These are phyloP conservation scores for Melanaphis sacchari DNA, from an alignment of 1,140 invertebrate species.

Conservation along the genomic window DNA sequence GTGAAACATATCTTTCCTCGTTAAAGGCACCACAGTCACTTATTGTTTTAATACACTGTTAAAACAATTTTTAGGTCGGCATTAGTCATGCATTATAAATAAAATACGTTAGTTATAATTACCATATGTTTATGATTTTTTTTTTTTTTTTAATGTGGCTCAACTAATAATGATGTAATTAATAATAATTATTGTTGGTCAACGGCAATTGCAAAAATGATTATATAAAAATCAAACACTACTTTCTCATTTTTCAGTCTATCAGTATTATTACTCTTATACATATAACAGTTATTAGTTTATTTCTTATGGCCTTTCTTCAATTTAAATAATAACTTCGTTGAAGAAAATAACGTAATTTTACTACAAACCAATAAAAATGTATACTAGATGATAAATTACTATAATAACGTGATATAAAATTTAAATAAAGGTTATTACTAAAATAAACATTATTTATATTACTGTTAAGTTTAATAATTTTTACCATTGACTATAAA, in stretches of 20 bases:
- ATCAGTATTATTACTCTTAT: neutral
- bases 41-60: neutral
- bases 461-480: neutral
- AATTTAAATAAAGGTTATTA: neutral
- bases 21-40: neutral
- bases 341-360: neutral
- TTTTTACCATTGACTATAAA: neutral
- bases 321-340: neutral
- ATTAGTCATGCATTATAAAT: neutral
- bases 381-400: neutral
- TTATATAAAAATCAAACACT: neutral
- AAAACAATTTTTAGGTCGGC: neutral
- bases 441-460: neutral
- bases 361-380: neutral
- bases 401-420: neutral
- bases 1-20: neutral
- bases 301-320: neutral
- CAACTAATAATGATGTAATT: conserved; percentile 11
- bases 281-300: neutral
- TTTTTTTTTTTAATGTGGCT: neutral
- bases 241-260: conserved; percentile 3
- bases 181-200: neutral
- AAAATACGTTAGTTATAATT: neutral
- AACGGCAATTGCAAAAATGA: neutral
- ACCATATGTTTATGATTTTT: neutral